Base-by-base conservation (phyloP, 2,113 vertebrate genomes). In the Ariopsis seemanni region DNA sequence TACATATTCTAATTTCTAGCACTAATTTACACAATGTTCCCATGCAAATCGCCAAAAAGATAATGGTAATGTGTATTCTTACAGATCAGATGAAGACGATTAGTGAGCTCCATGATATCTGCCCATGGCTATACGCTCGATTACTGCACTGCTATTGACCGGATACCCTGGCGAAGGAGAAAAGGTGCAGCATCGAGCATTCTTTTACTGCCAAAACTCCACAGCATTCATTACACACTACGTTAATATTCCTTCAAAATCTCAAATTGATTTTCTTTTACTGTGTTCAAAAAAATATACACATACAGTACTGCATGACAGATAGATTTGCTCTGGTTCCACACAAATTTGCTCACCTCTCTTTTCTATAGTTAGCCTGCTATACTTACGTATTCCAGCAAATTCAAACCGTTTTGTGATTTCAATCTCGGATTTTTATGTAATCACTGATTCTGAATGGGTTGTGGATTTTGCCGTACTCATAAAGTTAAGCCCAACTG, bases 11-110 rank as follows among this genome's bases (percentile, higher is more conserved):
- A 57, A 80, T 80, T 80, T 80, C 15, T 80, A 30, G 77, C n/a
- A 18, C 53, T 18, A 81, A 81, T 81, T 58, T 42, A 42, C 79
- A 81, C 34, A 81, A 81, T 81, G 79, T 80, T 80, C 77, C 1
- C 18, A 34, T 80, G 77, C 77, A 80, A 80, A 81, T 81, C 18
- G 4, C 0, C 4, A 22, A 25, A 60, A 81, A 60, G 57, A 60
- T 60, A 62, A 57, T 57, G 22, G 30, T 62, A 81, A 60, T 60
- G 79, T 42, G 57, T 25, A 81, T 60, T 58, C 30, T 42, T 81
- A 62, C 30, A 22, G 58, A 80, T 80, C n/a, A 34, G 57, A 81
- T 81, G 57, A 81, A 60, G 2, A 57, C 30, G 30, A 60, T 81
- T 60, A 81, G 18, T 2, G 30, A 81, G 79, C 27, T 17, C 52